Evolutionary conservation across 2,113 vertebrate species (phyloP), one percentile per base, ranked within the genome.

Genomic region (Laticauda laticaudata): DNA sequence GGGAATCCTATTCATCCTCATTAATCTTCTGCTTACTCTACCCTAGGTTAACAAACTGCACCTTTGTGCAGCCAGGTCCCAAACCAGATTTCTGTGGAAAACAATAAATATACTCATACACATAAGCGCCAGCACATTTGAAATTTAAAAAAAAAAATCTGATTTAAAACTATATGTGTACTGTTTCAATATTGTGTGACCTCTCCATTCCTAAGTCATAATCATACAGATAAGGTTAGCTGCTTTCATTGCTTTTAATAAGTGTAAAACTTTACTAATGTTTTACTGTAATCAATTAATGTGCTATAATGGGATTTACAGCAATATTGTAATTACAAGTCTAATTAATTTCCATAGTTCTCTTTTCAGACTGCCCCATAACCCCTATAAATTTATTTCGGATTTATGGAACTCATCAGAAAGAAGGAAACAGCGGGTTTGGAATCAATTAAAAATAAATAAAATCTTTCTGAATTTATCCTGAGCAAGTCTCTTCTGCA

Each of bases 141-240:
- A 81, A 39, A 1, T 81, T 24, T 39, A 39, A 5, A 4, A 87
- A 87, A 48, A 43, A 87, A 53, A 26, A 18, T 94, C 94, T 96
- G 95, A 97, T 97, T 97, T 96, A 96, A 96, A 96, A 95, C 95
- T 94, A 96, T 21, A 4, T 95, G 87, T 88, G 81, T 93, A 45
- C 92, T 94, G 69, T 92, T 97, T 93, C 94, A 95, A 96, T 91
- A 96, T 15, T 21, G 51, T 14, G 75, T 11, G 3, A 96, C 96
- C 94, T 96, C 34, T n/a, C 61, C 95, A 93, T 95, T 86, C 95
- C 87, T 94, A 95, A 48, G 15, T 18, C 18, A 75, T 61, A 90
- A 75, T 69, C 29, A 29, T 53, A 48, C 5, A 69, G 20, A 53
- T 53, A 18, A 5, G 45, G n/a, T 34, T 91, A 81, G n/a, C n/a